phyloP scores from a whole-genome alignment of 1,140 invertebrate species.

The Drepana arcuata region DNA sequence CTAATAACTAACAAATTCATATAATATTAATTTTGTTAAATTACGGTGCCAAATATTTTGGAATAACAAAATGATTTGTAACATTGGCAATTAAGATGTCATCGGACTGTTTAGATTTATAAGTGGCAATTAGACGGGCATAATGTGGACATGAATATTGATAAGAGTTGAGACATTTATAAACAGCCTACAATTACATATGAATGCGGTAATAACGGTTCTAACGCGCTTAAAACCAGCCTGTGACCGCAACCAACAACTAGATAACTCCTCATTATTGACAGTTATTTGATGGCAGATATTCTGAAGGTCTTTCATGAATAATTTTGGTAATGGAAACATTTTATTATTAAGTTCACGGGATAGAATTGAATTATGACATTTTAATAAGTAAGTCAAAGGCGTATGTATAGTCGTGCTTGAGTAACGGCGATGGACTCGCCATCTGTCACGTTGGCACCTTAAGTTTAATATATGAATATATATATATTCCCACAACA shows the following conservation, averaged over 20 bases:
- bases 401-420: too few species aligned
- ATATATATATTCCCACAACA: too few species aligned
- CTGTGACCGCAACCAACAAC: conserved; percentile 1
- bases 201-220: conserved; percentile 17
- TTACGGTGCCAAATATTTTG: conserved; percentile 29
- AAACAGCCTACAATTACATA: conserved; percentile 37
- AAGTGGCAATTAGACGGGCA: conserved; percentile 49
- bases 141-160: conserved; percentile 54
- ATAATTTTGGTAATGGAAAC: too few species aligned
- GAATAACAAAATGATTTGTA: conserved; percentile 38
- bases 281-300: conserved; percentile 3
- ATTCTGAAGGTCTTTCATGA: too few species aligned
- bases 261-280: conserved; percentile 15
- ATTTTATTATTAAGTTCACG: too few species aligned
- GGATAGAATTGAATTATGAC: too few species aligned
- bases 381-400: too few species aligned
- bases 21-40: neutral
- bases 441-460: too few species aligned
- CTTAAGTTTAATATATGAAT: too few species aligned
- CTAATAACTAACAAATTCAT: neutral
- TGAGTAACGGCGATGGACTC: too few species aligned
- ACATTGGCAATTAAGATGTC: conserved; percentile 59
- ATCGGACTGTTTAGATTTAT: conserved; percentile 53
- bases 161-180: conserved; percentile 36
- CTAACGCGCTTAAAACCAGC: conserved; percentile 1